Percentiles rank a stretch among this genome's conserved stretches.
Conservation (phyloP, 2,888 invertebrate genomes). For the Trilocha varians region DNA sequence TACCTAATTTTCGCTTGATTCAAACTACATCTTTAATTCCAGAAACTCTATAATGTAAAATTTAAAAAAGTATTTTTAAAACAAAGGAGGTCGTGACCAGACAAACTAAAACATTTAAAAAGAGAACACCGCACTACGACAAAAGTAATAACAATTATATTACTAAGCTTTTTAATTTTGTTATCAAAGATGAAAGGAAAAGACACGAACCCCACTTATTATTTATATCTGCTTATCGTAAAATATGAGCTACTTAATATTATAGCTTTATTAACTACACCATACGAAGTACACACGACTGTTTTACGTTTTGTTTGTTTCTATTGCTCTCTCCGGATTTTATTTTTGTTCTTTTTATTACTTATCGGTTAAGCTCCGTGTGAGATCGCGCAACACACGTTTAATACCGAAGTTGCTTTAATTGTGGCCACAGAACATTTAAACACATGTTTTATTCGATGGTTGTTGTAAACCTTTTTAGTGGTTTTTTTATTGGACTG, state of each 20-base stretch:
- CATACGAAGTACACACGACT: neutral
- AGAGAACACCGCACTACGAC: too few relatives aligned
- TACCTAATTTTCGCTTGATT: too few relatives aligned
- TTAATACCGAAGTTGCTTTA: slow-evolving; percentile 22
- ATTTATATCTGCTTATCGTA: neutral
- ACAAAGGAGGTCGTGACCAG: too few relatives aligned
- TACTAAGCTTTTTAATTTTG: too few relatives aligned
- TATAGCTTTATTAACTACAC: neutral
- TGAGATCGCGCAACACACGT: slow-evolving; percentile 33
- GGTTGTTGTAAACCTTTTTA: neutral
- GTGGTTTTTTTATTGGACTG: neutral
- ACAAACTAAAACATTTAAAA: too few relatives aligned
- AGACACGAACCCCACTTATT: too few relatives aligned
- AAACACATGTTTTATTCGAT: slow-evolving; percentile 24
- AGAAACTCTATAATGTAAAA: too few relatives aligned
- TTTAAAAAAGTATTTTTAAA: too few relatives aligned
- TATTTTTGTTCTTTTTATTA: slow-evolving; percentile 42
- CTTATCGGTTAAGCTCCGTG: slow-evolving; percentile 44
- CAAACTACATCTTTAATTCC: too few relatives aligned
- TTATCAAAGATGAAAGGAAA: too few relatives aligned
- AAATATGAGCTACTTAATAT: neutral
- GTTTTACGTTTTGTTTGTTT: slow-evolving; percentile 5
- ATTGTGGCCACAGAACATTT: slow-evolving; percentile 26
- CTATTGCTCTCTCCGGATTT: slow-evolving; percentile 2
- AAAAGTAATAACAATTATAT: too few relatives aligned